phyloP scores from a whole-genome alignment of 2,888 invertebrate species.

The Tinea pellionella region DNA sequence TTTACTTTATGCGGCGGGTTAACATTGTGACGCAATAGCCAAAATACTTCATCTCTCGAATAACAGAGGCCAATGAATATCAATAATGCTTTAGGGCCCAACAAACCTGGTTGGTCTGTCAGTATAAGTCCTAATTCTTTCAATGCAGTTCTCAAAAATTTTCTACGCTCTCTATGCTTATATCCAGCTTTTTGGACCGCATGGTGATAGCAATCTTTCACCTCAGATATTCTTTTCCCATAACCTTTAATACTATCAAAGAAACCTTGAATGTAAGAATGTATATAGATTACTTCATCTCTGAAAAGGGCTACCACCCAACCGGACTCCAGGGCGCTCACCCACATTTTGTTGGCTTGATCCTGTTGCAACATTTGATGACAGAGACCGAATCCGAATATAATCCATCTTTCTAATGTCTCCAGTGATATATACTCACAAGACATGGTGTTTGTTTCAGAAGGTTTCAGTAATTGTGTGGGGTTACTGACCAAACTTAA shows the following conservation, averaged over 20 bases:
- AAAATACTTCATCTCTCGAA: slow-evolving; percentile 96
- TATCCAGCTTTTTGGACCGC: slow-evolving; percentile 92
- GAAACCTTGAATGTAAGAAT: slow-evolving; percentile 90
- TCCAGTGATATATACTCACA: slow-evolving; percentile 98
- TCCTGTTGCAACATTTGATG: slow-evolving; percentile 89
- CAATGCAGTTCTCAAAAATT: slow-evolving; percentile 94
- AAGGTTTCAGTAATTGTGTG: slow-evolving; percentile 92
- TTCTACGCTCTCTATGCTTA: slow-evolving; percentile 93
- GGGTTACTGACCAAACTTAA: slow-evolving; percentile 95
- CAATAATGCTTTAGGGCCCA: slow-evolving; percentile 96
- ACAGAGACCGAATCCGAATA: slow-evolving; percentile 92
- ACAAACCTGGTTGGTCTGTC: slow-evolving; percentile 96
- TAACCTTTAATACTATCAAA: slow-evolving; percentile 97
- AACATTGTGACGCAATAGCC: slow-evolving; percentile 96
- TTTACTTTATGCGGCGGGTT: slow-evolving; percentile 94
- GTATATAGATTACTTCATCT: slow-evolving; percentile 97
- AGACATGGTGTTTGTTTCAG: slow-evolving; percentile 95
- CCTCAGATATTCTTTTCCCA: slow-evolving; percentile 91
- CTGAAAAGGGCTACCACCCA: slow-evolving; percentile 96
- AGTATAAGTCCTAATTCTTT: slow-evolving; percentile 95
- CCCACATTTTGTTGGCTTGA: slow-evolving; percentile 89
- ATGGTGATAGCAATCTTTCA: slow-evolving; percentile 93
- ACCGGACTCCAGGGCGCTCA: slow-evolving; percentile 89
- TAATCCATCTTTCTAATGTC: slow-evolving; percentile 96
- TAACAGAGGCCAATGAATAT: slow-evolving; percentile 97